Base-by-base conservation (phyloP, 2,888 invertebrate species). In the Dasypolia templi region DNA sequence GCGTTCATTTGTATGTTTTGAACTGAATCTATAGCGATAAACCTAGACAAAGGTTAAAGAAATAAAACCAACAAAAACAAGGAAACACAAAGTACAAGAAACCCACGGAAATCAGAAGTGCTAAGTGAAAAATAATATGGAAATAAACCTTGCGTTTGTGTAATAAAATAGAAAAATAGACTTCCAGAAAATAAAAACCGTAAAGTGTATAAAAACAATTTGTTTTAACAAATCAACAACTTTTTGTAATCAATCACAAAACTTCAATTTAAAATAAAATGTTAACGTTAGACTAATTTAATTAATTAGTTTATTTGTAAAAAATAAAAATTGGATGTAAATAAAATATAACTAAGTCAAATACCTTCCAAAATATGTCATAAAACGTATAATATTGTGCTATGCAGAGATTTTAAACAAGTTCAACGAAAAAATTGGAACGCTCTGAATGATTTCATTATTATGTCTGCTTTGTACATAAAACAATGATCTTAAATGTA, bases 401-500 rank as follows among this genome's bases (percentile, higher is more conserved):
- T 14, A 11, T 12, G 11, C 29, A 12, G 14, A 59, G 1, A 17
- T 0, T 75, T 29, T 7, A 35, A 39, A 58, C 9, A 62, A 22
- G 53, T 19, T 44, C 3, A 39, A 39, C 5, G 29, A 35, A 29
- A 6, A 32, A 9, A 19, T 58, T 17, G 12, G 7, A 1, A 49
- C 1, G 22, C 46, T 7, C n/a, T 44, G 39, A 46, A 35, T 46
- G 19, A 51, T 62, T 73, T 35, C 14, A 19, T 2, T 51, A 79
- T 56, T 44, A 73, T 79, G 64, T 55, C 44, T 51, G 11, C 19
- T 9, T 55, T 56, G 11, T 39, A 32, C 26, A 39, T 32, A 66
- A 51, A 68, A 73, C n/a, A 64, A 80, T 80, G 79, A 77, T 67
- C 64, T 64, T 77, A 26, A 71, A 58, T 51, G 79, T 81, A 67